Base-by-base conservation (phyloP, 1,140 invertebrate species). In the Apolygus lucorum region DNA sequence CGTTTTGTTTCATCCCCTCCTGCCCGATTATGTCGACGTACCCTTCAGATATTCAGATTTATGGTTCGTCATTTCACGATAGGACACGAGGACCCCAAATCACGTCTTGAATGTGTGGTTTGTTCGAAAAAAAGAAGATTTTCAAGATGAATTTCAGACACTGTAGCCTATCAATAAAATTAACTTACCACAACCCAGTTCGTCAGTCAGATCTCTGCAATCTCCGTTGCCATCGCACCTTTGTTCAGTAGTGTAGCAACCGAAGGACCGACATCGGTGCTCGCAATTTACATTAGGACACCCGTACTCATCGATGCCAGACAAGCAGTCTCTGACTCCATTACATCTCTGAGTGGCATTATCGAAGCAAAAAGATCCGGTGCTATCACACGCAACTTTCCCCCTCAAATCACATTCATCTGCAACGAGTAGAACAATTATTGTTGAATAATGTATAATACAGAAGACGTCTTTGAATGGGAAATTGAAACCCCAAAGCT, bases 111-210 rank as follows among this genome's bases (percentile, higher is more conserved):
- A n/a, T n/a, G n/a, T n/a, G n/a, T n/a, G n/a, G n/a, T n/a, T n/a
- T n/a, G n/a, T n/a, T n/a, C n/a, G n/a, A n/a, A n/a, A n/a, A n/a
- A n/a, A n/a, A n/a, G n/a, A n/a, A n/a, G n/a, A n/a, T n/a, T n/a
- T n/a, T n/a, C n/a, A n/a, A n/a, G n/a, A n/a, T n/a, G n/a, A n/a
- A n/a, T n/a, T n/a, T n/a, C n/a, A n/a, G n/a, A n/a, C n/a, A n/a
- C n/a, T n/a, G n/a, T n/a, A n/a, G n/a, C n/a, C n/a, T n/a, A n/a
- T n/a, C n/a, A n/a, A n/a, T n/a, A n/a, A n/a, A n/a, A n/a, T n/a
- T n/a, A n/a, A 71, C 70, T 72, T 63, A 74, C 74, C 64, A 71
- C 74, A 74, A 25, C 70, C 72, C 4, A 73, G 67, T 69, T 74
- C 74, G 68, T 74, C 74, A 67, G 72, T 72, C n/a, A 72, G 71